Percentiles rank a stretch among this genome's conserved stretches.
Evolutionary conservation across 2,888 invertebrate genomes (phyloP).

Genomic region (Podabrus alpinus): DNA sequence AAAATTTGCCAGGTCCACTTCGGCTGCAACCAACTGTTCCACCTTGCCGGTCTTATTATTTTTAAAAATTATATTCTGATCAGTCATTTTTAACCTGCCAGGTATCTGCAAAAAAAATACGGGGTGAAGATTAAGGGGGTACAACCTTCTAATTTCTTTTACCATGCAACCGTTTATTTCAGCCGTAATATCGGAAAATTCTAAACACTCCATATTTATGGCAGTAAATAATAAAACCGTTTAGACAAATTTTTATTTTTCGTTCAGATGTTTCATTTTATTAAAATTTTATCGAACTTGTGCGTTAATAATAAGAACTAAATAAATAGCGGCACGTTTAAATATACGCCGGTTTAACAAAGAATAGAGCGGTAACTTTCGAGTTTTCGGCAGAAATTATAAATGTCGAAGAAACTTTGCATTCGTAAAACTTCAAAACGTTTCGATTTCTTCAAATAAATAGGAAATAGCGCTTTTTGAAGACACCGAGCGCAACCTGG

Average conservation of each 20-base stretch:
- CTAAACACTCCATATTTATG: conserved; percentile 75
- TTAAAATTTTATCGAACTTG: background rate
- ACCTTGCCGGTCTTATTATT: conserved; percentile 96
- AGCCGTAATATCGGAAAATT: conserved; percentile 82
- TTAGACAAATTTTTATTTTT: background rate
- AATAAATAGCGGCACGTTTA: background rate
- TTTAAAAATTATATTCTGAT: conserved; percentile 88
- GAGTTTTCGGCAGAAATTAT: background rate
- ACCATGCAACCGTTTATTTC: conserved; percentile 90
- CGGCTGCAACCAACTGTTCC: conserved; percentile 81
- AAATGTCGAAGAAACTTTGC: background rate
- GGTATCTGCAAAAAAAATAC: conserved; percentile 68
- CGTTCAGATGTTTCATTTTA: background rate
- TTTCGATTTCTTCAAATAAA: background rate
- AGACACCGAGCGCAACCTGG: background rate
- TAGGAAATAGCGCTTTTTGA: background rate
- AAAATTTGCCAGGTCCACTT: conserved; percentile 90
- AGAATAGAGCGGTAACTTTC: background rate
- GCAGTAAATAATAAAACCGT: background rate
- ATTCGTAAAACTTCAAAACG: background rate
- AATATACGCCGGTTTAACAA: accelerated
- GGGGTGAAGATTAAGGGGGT: background rate
- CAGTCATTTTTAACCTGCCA: conserved; percentile 90
- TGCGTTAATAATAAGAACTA: background rate
- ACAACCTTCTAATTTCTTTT: conserved; percentile 47